Conservation (phyloP, 1,140 invertebrate species). For the Phenacoccus solenopsis region DNA sequence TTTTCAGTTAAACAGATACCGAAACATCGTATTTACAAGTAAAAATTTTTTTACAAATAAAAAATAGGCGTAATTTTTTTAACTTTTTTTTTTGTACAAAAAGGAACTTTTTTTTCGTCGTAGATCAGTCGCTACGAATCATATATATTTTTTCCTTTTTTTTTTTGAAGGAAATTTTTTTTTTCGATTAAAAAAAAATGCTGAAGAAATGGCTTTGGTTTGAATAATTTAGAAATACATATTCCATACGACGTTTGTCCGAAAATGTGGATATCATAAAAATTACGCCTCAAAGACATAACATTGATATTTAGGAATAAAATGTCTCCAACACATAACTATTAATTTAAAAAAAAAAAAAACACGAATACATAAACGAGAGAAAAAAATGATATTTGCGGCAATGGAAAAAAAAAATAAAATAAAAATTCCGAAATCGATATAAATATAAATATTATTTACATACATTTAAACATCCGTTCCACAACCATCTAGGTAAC, state of each 20-base stretch:
- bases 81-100: no score
- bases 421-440: no score
- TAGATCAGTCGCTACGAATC: no score
- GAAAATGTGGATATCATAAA: not conserved
- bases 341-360: not conserved
- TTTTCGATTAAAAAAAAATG: no score
- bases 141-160: no score
- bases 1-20: conserved; percentile 9
- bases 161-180: no score
- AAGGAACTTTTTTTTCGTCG: no score
- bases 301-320: not conserved
- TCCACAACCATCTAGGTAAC: conserved; percentile 80
- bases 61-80: conserved; percentile 7
- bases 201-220: no score
- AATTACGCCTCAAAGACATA: not conserved
- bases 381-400: not conserved
- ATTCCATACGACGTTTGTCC: no score
- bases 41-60: not conserved
- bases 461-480: conserved; percentile 60
- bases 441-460: no score
- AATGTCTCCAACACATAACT: not conserved
- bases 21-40: conserved; percentile 10
- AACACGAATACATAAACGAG: not conserved
- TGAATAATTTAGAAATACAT: no score
- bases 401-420: not conserved